Conservation (phyloP, 2,888 invertebrate genomes). For the Dicyrtoma fusca region DNA sequence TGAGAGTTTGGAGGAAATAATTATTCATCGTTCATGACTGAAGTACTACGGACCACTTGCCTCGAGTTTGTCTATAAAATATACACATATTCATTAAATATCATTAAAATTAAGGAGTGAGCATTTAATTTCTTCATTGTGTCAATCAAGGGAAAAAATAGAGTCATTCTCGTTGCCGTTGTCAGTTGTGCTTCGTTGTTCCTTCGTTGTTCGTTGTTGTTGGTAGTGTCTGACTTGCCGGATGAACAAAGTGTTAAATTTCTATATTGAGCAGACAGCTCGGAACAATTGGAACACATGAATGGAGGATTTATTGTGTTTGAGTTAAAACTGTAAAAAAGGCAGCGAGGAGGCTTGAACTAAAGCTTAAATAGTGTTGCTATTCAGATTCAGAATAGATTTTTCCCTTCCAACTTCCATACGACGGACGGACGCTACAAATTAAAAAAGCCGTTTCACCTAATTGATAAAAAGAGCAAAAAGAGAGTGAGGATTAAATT, state of each 20-base stretch:
- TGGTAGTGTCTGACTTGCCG: not conserved
- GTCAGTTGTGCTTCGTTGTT: not conserved
- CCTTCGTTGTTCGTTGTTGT: not conserved
- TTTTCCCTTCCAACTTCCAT: too few species aligned
- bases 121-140: constrained; percentile 4
- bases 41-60: not conserved
- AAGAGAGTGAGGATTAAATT: constrained; percentile 7
- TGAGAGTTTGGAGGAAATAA: too few species aligned
- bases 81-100: not conserved
- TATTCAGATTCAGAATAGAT: too few species aligned
- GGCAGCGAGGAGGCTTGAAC: too few species aligned
- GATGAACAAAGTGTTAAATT: constrained; percentile 3
- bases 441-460: constrained; percentile 11
- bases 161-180: not conserved
- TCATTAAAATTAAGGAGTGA: constrained; percentile 1
- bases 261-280: too few species aligned
- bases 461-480: constrained; percentile 24
- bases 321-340: too few species aligned
- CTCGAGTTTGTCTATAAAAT: not conserved
- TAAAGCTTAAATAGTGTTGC: too few species aligned
- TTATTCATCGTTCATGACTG: too few species aligned
- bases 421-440: constrained; percentile 20
- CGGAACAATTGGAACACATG: too few species aligned
- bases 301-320: too few species aligned
- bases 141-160: not conserved